These are phyloP conservation scores for Cyclophora albipunctata DNA, from an alignment of 2,888 invertebrate genomes.

Conservation along the genomic window DNA sequence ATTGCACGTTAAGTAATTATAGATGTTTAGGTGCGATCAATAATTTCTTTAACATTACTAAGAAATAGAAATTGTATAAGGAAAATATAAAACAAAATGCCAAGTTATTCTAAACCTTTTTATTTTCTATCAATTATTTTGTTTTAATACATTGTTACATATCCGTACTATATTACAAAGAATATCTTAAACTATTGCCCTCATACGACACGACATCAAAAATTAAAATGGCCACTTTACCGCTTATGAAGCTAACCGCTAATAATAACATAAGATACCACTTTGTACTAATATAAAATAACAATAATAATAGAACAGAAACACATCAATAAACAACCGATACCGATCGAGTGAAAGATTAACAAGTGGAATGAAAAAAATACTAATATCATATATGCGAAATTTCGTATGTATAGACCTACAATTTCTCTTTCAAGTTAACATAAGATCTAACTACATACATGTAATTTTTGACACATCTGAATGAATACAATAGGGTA, in stretches of 20 bases:
- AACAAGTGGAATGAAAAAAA: conserved; percentile 60
- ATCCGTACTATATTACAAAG: conserved; percentile 46
- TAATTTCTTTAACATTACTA: too few relatives aligned
- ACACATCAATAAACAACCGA: conserved; percentile 31
- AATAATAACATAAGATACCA: conserved; percentile 42
- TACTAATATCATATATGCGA: conserved; percentile 6
- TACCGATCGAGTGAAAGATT: conserved; percentile 48
- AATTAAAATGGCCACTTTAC: conserved; percentile 65
- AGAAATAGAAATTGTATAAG: too few relatives aligned
- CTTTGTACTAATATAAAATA: conserved; percentile 65
- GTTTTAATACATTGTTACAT: conserved; percentile 56
- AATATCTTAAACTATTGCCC: conserved; percentile 54
- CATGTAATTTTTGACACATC: too few relatives aligned
- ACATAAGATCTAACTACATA: too few relatives aligned
- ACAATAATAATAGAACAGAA: conserved; percentile 38
- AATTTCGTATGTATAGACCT: neutral
- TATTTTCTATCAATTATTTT: conserved; percentile 64
- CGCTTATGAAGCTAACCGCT: conserved; percentile 51
- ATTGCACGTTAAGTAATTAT: too few relatives aligned
- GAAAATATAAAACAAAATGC: neutral
- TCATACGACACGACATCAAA: conserved; percentile 47
- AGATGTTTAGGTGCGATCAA: too few relatives aligned
- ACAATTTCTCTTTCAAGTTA: too few relatives aligned
- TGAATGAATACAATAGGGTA: too few relatives aligned
- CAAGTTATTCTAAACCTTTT: conserved; percentile 55